Conservation (phyloP, 2,113 vertebrate genomes). For the Tenebrosternarchus preto region DNA sequence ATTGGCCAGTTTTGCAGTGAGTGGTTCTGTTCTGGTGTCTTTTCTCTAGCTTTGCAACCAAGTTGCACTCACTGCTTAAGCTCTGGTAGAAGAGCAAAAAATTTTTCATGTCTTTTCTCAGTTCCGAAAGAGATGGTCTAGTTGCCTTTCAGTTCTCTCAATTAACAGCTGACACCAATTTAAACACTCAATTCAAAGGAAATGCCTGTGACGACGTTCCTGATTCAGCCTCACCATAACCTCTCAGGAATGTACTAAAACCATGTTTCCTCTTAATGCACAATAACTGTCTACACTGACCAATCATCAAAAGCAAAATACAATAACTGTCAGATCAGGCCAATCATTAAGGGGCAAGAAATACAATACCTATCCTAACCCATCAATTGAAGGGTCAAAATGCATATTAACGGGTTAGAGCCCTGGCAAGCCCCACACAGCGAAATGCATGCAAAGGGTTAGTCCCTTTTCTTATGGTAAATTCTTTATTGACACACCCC, state of each 20-base stretch:
- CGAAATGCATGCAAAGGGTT: slow-evolving; percentile 66
- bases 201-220: background rate
- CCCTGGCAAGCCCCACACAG: slow-evolving; percentile 58
- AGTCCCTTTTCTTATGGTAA: slow-evolving; percentile 73
- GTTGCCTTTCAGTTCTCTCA: background rate
- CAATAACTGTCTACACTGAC: slow-evolving; percentile 48
- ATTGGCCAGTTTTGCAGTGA: background rate
- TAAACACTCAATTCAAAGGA: background rate
- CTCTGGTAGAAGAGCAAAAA: slow-evolving; percentile 4
- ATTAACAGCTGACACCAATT: background rate
- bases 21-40: background rate
- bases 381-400: slow-evolving; percentile 48
- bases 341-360: slow-evolving; percentile 52
- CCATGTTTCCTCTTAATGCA: slow-evolving; percentile 39
- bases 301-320: slow-evolving; percentile 59
- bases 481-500: slow-evolving; percentile 63
- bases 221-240: background rate
- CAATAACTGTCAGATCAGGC: slow-evolving; percentile 67
- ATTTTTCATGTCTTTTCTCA: background rate
- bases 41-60: background rate
- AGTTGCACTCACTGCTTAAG: background rate
- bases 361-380: slow-evolving; percentile 34
- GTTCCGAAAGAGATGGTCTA: background rate
- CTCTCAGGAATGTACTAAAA: slow-evolving; percentile 9
- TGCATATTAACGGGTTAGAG: slow-evolving; percentile 68